phyloP scores from a whole-genome alignment of 2,797 vertebrate species.

The Perodicticus potto region DNA sequence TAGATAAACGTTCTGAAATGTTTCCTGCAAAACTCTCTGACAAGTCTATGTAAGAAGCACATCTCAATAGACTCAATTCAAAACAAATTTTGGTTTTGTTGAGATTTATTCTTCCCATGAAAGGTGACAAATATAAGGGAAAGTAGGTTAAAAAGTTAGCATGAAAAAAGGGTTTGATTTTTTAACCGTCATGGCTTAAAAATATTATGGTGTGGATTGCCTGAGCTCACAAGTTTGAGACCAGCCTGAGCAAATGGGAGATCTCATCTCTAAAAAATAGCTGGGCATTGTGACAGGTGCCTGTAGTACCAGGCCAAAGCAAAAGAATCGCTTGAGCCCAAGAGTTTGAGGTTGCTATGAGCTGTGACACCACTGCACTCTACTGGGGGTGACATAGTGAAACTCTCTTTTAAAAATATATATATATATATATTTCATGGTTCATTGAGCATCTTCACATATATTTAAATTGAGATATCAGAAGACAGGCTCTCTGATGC shows the following conservation, averaged over 20 bases:
- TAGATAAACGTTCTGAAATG: not conserved
- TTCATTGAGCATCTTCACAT: not conserved
- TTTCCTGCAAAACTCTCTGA: not conserved
- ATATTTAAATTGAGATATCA: slow-evolving; percentile 6
- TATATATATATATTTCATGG: too few species aligned
- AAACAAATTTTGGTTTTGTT: not conserved
- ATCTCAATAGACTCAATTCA: not conserved
- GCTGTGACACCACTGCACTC: too few species aligned
- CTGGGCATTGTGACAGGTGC: too few species aligned
- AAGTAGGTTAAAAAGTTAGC: not conserved
- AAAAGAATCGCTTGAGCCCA: too few species aligned
- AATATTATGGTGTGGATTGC: not conserved
- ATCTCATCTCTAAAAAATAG: too few species aligned
- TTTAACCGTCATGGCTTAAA: not conserved
- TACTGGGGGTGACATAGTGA: too few species aligned
- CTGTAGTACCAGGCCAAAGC: too few species aligned
- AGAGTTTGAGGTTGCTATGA: too few species aligned
- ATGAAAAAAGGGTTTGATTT: not conserved
- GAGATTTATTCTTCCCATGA: not conserved
- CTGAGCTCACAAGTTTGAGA: too few species aligned
- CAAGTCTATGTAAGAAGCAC: not conserved
- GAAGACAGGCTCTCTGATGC: not conserved
- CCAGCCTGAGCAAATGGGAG: too few species aligned
- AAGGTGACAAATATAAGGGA: not conserved
- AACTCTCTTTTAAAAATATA: too few species aligned